A percentile compares a stretch with the other conserved stretches of the same genome.
phyloP scores from a whole-genome alignment of 1,140 invertebrate species.

The Zeugodacus cucurbitae region DNA sequence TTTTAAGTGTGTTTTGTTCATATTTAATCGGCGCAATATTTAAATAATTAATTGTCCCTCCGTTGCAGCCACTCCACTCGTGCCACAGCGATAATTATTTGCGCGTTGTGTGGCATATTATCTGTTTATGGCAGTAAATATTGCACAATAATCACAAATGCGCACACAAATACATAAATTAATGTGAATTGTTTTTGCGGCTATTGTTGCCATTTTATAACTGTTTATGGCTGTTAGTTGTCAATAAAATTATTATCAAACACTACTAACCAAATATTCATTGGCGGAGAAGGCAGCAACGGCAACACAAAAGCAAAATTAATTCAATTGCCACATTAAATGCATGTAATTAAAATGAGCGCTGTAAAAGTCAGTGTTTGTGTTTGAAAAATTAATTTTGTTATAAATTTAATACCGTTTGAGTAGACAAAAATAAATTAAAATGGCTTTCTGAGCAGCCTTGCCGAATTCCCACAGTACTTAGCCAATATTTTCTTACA shows the following conservation, averaged over 20 bases:
- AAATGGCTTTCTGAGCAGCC: not conserved
- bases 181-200: not conserved
- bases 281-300: no score
- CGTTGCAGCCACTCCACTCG: not conserved
- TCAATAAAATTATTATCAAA: slow-evolving; percentile 38
- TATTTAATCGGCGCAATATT: not conserved
- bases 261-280: not conserved
- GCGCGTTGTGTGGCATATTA: not conserved
- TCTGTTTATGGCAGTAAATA: not conserved
- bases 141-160: slow-evolving; percentile 9
- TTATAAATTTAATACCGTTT: not conserved
- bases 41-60: not conserved
- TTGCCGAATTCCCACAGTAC: not conserved
- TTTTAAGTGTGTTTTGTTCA: not conserved
- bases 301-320: not conserved
- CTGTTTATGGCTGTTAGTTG: slow-evolving; percentile 37
- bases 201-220: slow-evolving; percentile 22
- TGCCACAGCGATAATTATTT: not conserved
- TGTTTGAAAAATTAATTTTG: not conserved
- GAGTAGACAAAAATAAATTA: not conserved
- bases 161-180: not conserved
- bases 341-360: not conserved
- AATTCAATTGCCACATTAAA: not conserved
- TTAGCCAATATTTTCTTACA: not conserved
- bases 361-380: not conserved